These are phyloP conservation scores for Apodemus sylvaticus DNA, from an alignment of 2,113 vertebrate species.

Conservation along the genomic window DNA sequence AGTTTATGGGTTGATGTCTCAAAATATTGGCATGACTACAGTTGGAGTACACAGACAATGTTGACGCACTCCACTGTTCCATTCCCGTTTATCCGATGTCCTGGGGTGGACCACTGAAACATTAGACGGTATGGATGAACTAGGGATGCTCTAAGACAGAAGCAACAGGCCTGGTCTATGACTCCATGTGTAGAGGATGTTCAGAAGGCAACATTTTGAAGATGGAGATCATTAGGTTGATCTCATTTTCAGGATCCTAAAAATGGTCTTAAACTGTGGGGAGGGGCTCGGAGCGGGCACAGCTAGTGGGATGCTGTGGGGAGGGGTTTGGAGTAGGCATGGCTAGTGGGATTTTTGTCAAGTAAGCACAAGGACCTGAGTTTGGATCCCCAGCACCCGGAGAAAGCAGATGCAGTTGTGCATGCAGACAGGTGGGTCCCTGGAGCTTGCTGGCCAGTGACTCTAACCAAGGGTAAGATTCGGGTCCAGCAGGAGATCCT, in stretches of 20 bases:
- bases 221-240: not conserved
- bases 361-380: not conserved
- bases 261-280: not conserved
- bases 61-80: not conserved
- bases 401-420: not conserved
- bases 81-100: conserved; percentile 20
- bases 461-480: not conserved
- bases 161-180: no score
- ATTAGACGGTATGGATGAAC: not conserved
- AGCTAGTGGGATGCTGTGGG: not conserved
- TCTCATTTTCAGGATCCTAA: not conserved
- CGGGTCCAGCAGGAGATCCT: not conserved
- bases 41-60: not conserved
- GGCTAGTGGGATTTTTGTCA: not conserved
- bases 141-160: not conserved
- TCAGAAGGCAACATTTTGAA: not conserved
- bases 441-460: not conserved
- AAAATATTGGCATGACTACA: conserved; percentile 5
- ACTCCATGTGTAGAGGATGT: not conserved
- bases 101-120: not conserved
- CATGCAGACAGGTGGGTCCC: not conserved
- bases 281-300: not conserved
- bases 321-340: not conserved
- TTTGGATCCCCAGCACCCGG: not conserved
- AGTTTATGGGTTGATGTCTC: not conserved